A percentile compares a stretch with the other conserved stretches of the same genome.
Conservation (phyloP, 2,888 invertebrate species). For the Nomada fabriciana region DNA sequence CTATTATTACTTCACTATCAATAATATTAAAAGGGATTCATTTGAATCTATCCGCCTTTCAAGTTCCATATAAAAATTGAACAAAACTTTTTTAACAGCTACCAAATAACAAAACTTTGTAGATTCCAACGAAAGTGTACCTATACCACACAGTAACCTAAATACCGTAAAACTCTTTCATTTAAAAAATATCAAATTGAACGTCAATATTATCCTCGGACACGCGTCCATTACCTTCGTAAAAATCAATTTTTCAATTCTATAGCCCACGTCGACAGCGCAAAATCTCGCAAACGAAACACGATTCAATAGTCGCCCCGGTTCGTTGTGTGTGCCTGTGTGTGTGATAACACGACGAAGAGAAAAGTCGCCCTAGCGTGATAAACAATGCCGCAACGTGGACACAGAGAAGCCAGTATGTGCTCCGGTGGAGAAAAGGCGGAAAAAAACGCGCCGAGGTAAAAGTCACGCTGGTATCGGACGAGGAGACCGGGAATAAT, state of each 20-base stretch:
- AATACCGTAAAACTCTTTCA: background rate
- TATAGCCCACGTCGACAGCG: background rate
- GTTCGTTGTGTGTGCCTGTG: background rate
- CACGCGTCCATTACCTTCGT: background rate
- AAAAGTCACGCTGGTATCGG: slow-evolving; percentile 45
- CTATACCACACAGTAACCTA: background rate
- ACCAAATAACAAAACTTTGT: too few relatives aligned
- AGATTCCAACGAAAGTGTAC: too few relatives aligned
- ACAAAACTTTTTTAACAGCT: too few relatives aligned
- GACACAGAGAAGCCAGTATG: slow-evolving; percentile 3
- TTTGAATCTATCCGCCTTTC: too few relatives aligned
- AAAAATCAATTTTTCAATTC: slow-evolving; percentile 1
- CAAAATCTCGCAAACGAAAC: slow-evolving; percentile 17
- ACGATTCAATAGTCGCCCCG: background rate
- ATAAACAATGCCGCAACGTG: slow-evolving; percentile 23
- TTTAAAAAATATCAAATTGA: background rate
- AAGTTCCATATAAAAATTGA: too few relatives aligned
- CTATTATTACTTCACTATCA: too few relatives aligned
- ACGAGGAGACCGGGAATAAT: slow-evolving; percentile 30
- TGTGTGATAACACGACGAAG: background rate
- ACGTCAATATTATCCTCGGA: background rate
- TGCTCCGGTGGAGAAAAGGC: background rate
- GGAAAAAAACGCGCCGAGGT: slow-evolving; percentile 17
- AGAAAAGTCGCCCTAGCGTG: background rate
- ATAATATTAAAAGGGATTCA: too few relatives aligned